Conservation (phyloP, 2,797 vertebrate species). For the Catostomus latipinnis region DNA sequence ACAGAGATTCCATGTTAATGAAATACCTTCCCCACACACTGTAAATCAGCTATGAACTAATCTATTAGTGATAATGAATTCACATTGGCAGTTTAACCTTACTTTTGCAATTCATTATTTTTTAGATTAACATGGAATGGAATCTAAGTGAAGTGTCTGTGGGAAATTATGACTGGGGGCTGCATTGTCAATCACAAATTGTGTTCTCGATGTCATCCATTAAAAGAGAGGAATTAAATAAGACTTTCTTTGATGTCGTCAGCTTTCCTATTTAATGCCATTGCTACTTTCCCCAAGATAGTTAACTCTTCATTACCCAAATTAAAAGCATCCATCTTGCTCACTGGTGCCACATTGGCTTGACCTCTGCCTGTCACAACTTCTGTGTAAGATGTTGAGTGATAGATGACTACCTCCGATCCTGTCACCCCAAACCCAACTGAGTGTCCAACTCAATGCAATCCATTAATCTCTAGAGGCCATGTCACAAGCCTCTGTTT, state of each 20-base stretch:
- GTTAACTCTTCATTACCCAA: conserved; percentile 87
- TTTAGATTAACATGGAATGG: conserved; percentile 83
- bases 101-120: conserved; percentile 87
- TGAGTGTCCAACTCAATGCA: conserved; percentile 74
- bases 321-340: conserved; percentile 84
- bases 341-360: conserved; percentile 77
- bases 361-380: conserved; percentile 86
- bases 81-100: conserved; percentile 84
- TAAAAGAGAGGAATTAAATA: conserved; percentile 82
- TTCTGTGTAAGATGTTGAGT: conserved; percentile 77
- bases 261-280: conserved; percentile 75
- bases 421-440: conserved; percentile 80
- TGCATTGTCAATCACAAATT: conserved; percentile 83
- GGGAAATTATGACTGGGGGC: conserved; percentile 78
- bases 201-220: conserved; percentile 80
- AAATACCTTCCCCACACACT: conserved; percentile 77
- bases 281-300: conserved; percentile 77
- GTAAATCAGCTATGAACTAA: conserved; percentile 84
- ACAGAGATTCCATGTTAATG: conserved; percentile 79
- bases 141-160: conserved; percentile 81
- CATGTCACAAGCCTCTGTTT: conserved; percentile 72
- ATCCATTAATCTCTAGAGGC: conserved; percentile 79
- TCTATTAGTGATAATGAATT: conserved; percentile 86
- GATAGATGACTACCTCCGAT: conserved; percentile 79
- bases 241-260: conserved; percentile 76